phyloP scores from a whole-genome alignment of 2,797 vertebrate species.

The Hypotaenidia okinawae region DNA sequence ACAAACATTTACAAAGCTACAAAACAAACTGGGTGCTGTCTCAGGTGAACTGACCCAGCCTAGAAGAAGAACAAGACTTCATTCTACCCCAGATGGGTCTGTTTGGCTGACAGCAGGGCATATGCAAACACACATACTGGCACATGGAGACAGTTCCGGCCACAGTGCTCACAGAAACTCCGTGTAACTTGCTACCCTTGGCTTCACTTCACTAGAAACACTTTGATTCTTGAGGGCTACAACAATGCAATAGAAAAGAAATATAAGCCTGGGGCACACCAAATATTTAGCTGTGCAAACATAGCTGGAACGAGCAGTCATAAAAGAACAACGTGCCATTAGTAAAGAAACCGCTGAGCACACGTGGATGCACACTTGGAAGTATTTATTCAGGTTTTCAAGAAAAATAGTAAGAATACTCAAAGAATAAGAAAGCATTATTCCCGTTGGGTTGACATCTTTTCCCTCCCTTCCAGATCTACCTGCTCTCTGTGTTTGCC shows the following conservation, averaged over 20 bases:
- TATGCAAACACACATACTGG: not conserved
- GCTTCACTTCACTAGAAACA: not conserved
- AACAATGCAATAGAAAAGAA: not conserved
- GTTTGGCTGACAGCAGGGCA: not conserved
- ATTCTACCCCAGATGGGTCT: not conserved
- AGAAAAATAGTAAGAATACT: not conserved
- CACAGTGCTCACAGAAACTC: not conserved
- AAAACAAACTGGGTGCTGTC: not conserved
- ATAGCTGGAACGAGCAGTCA: not conserved
- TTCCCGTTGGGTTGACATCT: not conserved
- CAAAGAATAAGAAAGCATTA: not conserved
- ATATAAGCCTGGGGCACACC: not conserved
- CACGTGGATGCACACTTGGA: not conserved
- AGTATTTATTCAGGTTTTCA: not conserved
- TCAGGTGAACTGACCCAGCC: not conserved
- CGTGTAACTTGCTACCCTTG: not conserved
- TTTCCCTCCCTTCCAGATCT: not conserved
- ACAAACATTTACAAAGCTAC: not conserved
- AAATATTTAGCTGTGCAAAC: not conserved
- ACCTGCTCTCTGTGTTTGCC: not conserved
- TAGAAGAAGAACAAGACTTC: not conserved
- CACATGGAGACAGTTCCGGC: not conserved
- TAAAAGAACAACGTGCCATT: not conserved
- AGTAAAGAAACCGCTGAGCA: not conserved
- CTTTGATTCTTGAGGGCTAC: not conserved